Percentiles rank a stretch among this genome's conserved stretches.
Conservation (phyloP, 2,113 vertebrate genomes). For the Baryphthengus martii region DNA sequence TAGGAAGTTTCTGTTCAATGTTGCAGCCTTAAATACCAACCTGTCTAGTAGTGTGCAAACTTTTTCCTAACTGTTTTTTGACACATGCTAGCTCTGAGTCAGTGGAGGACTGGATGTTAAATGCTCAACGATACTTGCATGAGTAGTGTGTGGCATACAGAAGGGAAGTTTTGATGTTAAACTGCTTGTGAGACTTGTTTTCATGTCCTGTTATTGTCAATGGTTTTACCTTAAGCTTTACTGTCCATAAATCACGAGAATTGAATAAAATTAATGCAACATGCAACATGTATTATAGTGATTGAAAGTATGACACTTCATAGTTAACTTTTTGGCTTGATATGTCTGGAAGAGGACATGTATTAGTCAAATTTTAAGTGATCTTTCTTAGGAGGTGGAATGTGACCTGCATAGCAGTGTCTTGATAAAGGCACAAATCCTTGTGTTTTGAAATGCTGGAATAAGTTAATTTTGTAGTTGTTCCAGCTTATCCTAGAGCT, state of each 20-base stretch:
- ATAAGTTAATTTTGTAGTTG: not conserved
- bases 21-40: not conserved
- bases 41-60: not conserved
- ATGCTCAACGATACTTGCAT: not conserved
- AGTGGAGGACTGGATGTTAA: not conserved
- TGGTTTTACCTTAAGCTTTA: not conserved
- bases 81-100: not conserved
- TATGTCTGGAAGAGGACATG: not conserved
- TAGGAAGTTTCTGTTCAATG: not conserved
- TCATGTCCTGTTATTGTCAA: not conserved
- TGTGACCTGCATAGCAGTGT: not conserved
- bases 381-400: not conserved
- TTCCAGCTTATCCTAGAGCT: not conserved
- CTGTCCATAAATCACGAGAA: not conserved
- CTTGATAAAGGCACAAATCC: not conserved
- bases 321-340: not conserved
- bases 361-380: not conserved
- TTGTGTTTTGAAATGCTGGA: not conserved
- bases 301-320: not conserved
- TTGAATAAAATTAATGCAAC: not conserved
- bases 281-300: not conserved
- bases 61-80: not conserved
- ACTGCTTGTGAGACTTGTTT: not conserved
- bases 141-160: not conserved
- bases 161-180: not conserved